Evolutionary conservation across 2,113 vertebrate genomes (phyloP).

Genomic region (Hippolais icterina): DNA sequence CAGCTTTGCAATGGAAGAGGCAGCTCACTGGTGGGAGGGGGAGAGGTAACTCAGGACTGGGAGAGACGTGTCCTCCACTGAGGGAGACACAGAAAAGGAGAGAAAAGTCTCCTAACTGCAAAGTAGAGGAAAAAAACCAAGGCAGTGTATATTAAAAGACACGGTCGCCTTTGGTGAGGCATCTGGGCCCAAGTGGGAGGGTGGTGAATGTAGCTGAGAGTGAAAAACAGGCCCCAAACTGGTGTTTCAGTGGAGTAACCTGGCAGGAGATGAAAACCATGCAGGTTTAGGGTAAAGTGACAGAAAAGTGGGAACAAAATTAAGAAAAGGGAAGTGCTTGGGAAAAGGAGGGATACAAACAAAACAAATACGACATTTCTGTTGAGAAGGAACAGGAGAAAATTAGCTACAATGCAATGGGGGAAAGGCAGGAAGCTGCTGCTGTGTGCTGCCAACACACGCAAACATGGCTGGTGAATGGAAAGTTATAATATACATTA

Average conservation of each 20-base stretch:
- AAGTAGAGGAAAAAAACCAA: not conserved
- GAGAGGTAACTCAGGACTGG: not conserved
- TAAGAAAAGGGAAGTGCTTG: not conserved
- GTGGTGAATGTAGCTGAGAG: no score
- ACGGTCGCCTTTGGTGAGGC: not conserved
- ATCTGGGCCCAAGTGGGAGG: not conserved
- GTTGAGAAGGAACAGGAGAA: not conserved
- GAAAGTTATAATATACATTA: conserved; percentile 7
- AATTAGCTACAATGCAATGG: not conserved
- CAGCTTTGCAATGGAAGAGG: not conserved
- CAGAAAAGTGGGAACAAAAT: not conserved
- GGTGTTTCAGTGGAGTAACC: not conserved
- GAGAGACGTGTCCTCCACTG: not conserved
- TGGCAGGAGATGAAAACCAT: not conserved
- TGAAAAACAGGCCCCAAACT: not conserved
- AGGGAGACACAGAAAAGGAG: not conserved
- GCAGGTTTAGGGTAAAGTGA: not conserved
- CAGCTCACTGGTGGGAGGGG: not conserved
- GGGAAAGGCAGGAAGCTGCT: not conserved
- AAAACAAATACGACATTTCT: not conserved
- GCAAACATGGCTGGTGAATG: not conserved
- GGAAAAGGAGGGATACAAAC: not conserved
- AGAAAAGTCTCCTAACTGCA: not conserved
- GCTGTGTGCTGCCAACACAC: not conserved
- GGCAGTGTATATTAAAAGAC: not conserved